Evolutionary conservation across 2,888 invertebrate species (phyloP), one percentile per base, ranked within the genome.

Genomic region (Caenorhabditis uteleia): DNA sequence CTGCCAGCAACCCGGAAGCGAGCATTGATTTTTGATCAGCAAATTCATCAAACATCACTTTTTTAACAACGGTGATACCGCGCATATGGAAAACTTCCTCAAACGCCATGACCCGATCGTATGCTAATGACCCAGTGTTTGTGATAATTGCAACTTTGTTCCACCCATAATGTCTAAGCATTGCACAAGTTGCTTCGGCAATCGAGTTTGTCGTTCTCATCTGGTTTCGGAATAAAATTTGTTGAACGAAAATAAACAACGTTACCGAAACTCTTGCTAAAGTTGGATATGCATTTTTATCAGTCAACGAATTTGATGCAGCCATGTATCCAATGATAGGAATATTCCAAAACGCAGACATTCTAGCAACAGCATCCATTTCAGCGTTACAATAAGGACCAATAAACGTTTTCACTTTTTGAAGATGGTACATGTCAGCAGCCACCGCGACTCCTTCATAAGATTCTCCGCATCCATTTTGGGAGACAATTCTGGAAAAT

Each of bases 371-470:
- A 16, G 80, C 80, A 27, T 80, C 80, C 67, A 79, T 70, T 65
- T 79, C 79, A 5, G 75, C 76, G 36, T 75, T 77, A 65, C 80
- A 80, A 43, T 80, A 80, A 5, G 80, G 80, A 18, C 80, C 80
- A 46, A 80, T 76, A 50, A 80, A 80, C 7, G 74, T 76, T 46
- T 78, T 76, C 2, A 81, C 74, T 42, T 77, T 74, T 56, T 80
- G 75, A n/a, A 70, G 57, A 58, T 80, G 80, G 36, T 80, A 80
- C 78, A 80, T 79, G 46, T 78, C 69, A 0, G 80, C 80, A 5
- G 79, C 80, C 3, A 81, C 78, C 6, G 80, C 80, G 8, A 80
- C 80, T 31, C 80, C 80, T 59, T 80, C 80, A 48, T 75, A 80
- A 0, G 77, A 73, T 45, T 81, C 80, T 26, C 80, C 80, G 47